phyloP scores from a whole-genome alignment of 2,888 invertebrate genomes.

The Halictus quadricinctus region DNA sequence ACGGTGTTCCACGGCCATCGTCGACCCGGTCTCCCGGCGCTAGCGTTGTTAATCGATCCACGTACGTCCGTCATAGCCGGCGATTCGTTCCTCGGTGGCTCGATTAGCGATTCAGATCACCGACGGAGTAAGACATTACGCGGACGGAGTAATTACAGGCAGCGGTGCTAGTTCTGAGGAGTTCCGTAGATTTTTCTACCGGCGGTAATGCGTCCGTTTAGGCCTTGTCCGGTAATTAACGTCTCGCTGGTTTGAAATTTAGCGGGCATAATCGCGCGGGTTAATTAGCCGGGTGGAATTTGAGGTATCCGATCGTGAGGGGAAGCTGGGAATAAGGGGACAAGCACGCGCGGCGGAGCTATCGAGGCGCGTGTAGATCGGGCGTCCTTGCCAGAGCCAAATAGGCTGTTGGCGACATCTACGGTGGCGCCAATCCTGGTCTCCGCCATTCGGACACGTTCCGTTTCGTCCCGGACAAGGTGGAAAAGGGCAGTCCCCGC shows the following conservation, averaged over 20 bases:
- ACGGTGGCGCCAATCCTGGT: constrained; percentile 79
- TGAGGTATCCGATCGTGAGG: constrained; percentile 73
- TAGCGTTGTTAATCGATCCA: constrained; percentile 38
- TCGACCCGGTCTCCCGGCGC: neutral
- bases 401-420: constrained; percentile 74
- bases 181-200: constrained; percentile 66
- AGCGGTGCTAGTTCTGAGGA: constrained; percentile 60
- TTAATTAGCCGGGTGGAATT: constrained; percentile 81
- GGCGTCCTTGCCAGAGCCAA: constrained; percentile 66
- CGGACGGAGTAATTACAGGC: constrained; percentile 60
- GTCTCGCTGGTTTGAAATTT: constrained; percentile 74
- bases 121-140: constrained; percentile 75
- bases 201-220: constrained; percentile 57
- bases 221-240: constrained; percentile 66
- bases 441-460: constrained; percentile 61
- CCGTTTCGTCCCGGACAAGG: constrained; percentile 55
- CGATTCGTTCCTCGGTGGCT: constrained; percentile 4
- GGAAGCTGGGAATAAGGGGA: constrained; percentile 37
- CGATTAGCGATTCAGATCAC: constrained; percentile 75
- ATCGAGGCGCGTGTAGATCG: constrained; percentile 44
- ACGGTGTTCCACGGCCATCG: neutral
- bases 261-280: constrained; percentile 79
- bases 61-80: constrained; percentile 25
- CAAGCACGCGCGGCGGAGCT: constrained; percentile 34
- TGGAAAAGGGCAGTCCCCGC: constrained; percentile 63